phyloP scores from a whole-genome alignment of 2,888 invertebrate species.

The Ophonus ardosiacus region DNA sequence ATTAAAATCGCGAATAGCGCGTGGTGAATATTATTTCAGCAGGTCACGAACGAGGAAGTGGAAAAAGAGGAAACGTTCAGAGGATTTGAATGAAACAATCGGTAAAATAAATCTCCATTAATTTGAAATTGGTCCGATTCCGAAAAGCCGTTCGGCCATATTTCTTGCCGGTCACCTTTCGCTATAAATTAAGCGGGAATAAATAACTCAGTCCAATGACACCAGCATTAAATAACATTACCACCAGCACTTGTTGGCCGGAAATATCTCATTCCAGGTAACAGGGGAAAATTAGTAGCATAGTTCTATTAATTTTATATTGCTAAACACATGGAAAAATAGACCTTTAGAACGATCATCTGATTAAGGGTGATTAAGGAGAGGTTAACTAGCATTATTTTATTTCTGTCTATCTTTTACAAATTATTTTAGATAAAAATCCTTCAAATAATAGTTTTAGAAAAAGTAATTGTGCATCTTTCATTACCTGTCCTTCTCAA shows the following conservation, averaged over 20 bases:
- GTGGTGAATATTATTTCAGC: constrained; percentile 12
- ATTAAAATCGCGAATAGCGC: constrained; percentile 26
- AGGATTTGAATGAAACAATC: constrained; percentile 52
- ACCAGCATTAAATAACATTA: constrained; percentile 56
- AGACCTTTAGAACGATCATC: no score
- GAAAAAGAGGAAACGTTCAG: not conserved
- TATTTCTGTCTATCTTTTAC: no score
- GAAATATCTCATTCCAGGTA: not conserved
- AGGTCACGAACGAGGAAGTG: constrained; percentile 5
- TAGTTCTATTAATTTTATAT: no score
- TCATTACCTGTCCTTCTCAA: no score
- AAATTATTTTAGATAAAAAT: no score
- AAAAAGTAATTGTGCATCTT: no score
- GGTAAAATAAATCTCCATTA: constrained; percentile 58
- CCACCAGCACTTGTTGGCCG: constrained; percentile 55
- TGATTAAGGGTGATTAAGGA: no score
- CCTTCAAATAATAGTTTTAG: no score
- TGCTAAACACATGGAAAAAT: no score
- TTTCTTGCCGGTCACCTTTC: constrained; percentile 47
- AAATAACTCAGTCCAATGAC: constrained; percentile 56
- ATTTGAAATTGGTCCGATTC: constrained; percentile 59
- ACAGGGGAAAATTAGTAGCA: no score
- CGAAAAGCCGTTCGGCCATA: constrained; percentile 47
- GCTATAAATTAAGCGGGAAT: constrained; percentile 52
- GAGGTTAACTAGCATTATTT: no score